These are phyloP conservation scores for Paralvinella palmiformis DNA, from an alignment of 1,140 invertebrate species.

Conservation along the genomic window DNA sequence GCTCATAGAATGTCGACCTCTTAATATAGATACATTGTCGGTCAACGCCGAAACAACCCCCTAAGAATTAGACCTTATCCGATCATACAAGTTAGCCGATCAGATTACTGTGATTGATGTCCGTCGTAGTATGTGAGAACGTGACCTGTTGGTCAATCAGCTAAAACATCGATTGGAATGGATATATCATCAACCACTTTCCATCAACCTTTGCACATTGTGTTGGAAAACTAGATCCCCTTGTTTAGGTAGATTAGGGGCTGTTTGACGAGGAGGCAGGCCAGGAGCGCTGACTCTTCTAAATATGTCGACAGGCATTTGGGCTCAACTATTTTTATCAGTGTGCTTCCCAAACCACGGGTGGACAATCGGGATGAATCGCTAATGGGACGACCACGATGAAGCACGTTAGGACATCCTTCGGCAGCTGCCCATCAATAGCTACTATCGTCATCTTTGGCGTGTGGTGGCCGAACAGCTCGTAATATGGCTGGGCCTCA, in stretches of 20 bases:
- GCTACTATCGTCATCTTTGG: neutral
- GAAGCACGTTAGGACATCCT: slow-evolving; percentile 10
- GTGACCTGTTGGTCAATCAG: slow-evolving; percentile 15
- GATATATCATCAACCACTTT: slow-evolving; percentile 3
- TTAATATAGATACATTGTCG: too few species aligned
- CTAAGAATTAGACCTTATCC: slow-evolving; percentile 20
- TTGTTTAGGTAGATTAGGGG: slow-evolving; percentile 4
- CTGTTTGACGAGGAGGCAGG: neutral
- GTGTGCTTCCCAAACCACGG: slow-evolving; percentile 21
- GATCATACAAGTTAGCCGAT: slow-evolving; percentile 11
- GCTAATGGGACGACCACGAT: neutral
- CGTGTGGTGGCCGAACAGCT: slow-evolving; percentile 11
- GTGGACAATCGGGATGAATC: slow-evolving; percentile 7
- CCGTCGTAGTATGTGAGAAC: slow-evolving; percentile 21
- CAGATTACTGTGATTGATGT: slow-evolving; percentile 9
- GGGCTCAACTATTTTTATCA: slow-evolving; percentile 9
- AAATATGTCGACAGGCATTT: slow-evolving; percentile 7
- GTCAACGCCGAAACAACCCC: too few species aligned
- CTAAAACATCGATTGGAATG: too few species aligned
- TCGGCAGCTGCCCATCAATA: neutral
- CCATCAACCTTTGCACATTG: slow-evolving; percentile 15
- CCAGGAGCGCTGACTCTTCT: slow-evolving; percentile 1
- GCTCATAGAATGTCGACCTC: too few species aligned
- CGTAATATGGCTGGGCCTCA: neutral
- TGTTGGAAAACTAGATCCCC: slow-evolving; percentile 12